A percentile compares a stretch with the other conserved stretches of the same genome.
These are phyloP conservation scores for Drosophila teissieri DNA, from an alignment of 1,140 invertebrate genomes.

Conservation along the genomic window DNA sequence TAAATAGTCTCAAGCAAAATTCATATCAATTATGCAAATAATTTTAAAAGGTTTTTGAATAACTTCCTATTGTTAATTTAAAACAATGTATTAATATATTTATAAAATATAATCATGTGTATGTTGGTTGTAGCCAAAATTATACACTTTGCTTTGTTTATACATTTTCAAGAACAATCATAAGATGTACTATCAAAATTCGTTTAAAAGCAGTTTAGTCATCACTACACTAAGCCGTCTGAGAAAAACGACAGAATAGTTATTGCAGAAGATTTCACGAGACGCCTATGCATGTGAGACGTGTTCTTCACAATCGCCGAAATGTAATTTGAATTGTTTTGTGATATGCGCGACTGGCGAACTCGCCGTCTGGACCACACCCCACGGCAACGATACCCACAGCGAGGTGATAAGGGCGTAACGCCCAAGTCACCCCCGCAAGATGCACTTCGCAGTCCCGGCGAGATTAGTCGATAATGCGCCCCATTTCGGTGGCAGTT, in stretches of 20 bases:
- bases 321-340: constrained; percentile 19
- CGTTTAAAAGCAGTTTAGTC: not conserved
- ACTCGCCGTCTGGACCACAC: constrained; percentile 62
- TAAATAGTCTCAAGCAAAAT: too few species aligned
- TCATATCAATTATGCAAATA: too few species aligned
- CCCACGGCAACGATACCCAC: constrained; percentile 58
- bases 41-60: too few species aligned
- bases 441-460: constrained; percentile 12
- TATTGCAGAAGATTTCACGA: not conserved
- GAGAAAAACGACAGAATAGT: too few species aligned
- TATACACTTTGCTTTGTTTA: too few species aligned
- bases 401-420: constrained; percentile 57
- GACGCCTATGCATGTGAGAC: constrained; percentile 17
- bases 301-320: not conserved
- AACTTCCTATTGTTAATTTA: too few species aligned
- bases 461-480: constrained; percentile 28
- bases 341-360: constrained; percentile 14
- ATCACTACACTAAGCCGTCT: too few species aligned
- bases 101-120: too few species aligned
- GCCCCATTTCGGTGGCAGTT: constrained; percentile 16
- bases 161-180: too few species aligned
- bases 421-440: constrained; percentile 38
- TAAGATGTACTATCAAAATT: not conserved
- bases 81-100: too few species aligned
- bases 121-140: too few species aligned